Base-by-base conservation (phyloP, 1,140 invertebrate genomes). In the Cydia amplana region DNA sequence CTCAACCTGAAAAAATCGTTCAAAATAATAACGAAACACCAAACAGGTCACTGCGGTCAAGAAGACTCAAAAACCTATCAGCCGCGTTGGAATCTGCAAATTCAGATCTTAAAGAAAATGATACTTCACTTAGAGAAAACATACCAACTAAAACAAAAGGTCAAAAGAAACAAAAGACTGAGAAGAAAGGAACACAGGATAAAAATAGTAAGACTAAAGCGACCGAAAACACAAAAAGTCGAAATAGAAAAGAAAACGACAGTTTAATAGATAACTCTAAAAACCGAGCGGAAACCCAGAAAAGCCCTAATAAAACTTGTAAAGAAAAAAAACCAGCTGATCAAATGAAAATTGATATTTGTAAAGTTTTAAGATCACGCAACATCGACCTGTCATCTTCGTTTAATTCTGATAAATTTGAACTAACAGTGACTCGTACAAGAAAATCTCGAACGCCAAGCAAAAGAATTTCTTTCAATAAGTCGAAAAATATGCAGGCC, bases 371-470 rank as follows among this genome's bases (percentile, higher is more conserved):
- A 40, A 46, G 72, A 73, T 51, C 43, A 51, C 36, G 72, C 49
- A 18, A 40, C n/a, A 51, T 73, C 51, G 40, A 73, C 16, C 25
- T 73, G 9, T 73, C 72, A 73, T 73, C 72, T 14, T 55, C 72
- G n/a, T 73, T 49, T 23, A 73, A 73, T 73, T 73, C 72, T 49
- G 72, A 73, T 20, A 73, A 73, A 73, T 49, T 46, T 73, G 43
- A 46, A 25, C 49, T 73, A 4, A 73, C 49, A 18, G 23, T 73
- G 40, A 28, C 40, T 10, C 72, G 43, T 9, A 14, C 10, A n/a
- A 46, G 72, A 10, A 49, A 55, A 73, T 51, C 49, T 25, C 49
- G 72, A 12, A 55, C 72, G 18, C 49, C 43, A 73, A 73, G 49
- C n/a, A 73, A 46, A 73, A 73, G 25, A 23, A 49, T 73, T 10